These are phyloP conservation scores for Cercopithecus neglectus DNA, from an alignment of 2,797 vertebrate species.

Conservation along the genomic window DNA sequence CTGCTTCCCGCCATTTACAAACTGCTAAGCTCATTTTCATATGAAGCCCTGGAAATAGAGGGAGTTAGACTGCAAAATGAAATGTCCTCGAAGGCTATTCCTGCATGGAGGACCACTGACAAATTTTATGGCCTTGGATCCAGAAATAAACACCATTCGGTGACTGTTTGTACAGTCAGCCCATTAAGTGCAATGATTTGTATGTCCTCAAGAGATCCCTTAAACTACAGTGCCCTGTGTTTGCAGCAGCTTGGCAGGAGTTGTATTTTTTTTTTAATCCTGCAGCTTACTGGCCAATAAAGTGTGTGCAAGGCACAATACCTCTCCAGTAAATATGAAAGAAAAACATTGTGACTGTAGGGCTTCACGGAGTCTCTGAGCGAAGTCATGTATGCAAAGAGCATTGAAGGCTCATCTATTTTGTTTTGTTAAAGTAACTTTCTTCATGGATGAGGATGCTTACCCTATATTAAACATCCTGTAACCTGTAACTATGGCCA, in stretches of 20 bases:
- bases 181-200: slow-evolving; percentile 75
- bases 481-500: not conserved
- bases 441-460: not conserved
- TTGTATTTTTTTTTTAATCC: slow-evolving; percentile 58
- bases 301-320: not conserved
- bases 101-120: slow-evolving; percentile 18
- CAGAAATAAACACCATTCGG: slow-evolving; percentile 57
- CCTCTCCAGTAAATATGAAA: not conserved
- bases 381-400: not conserved
- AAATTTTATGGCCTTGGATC: slow-evolving; percentile 56
- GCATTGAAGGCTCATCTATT: not conserved
- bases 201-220: slow-evolving; percentile 72
- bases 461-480: not conserved
- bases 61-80: slow-evolving; percentile 31
- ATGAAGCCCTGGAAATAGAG: slow-evolving; percentile 28
- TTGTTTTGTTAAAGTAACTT: not conserved
- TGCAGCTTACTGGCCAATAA: slow-evolving; percentile 59
- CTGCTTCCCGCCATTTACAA: not conserved
- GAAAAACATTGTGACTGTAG: not conserved
- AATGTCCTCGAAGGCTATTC: slow-evolving; percentile 30
- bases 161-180: slow-evolving; percentile 67
- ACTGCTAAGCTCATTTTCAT: slow-evolving; percentile 54
- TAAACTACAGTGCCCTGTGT: slow-evolving; percentile 48
- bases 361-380: not conserved
- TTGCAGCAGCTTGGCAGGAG: slow-evolving; percentile 3